Percentiles rank a stretch among this genome's conserved stretches.
Conservation (phyloP, 2,888 invertebrate genomes). For the Ophion ventricosus region DNA sequence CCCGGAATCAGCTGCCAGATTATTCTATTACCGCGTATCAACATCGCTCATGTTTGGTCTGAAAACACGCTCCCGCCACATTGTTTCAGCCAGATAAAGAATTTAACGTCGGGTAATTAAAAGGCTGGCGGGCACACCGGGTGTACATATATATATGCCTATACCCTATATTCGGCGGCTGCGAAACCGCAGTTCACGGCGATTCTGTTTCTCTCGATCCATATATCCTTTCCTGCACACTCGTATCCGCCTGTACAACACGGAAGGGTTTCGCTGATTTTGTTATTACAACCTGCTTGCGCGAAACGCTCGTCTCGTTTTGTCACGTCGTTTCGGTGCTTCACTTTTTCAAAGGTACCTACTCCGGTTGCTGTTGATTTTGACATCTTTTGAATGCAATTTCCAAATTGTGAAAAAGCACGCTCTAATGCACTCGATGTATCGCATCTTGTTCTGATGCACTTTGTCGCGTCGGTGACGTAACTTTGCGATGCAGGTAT, state of each 20-base stretch:
- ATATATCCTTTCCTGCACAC: conserved; percentile 5
- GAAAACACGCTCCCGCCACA: conserved; percentile 85
- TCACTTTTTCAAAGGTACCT: no score
- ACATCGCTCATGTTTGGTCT: conserved; percentile 88
- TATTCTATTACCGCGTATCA: conserved; percentile 89
- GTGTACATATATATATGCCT: conserved; percentile 8
- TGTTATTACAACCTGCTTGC: background rate
- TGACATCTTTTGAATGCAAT: no score
- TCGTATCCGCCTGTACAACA: background rate
- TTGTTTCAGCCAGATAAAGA: conserved; percentile 88
- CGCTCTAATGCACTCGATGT: no score
- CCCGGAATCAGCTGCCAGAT: conserved; percentile 86
- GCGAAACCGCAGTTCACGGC: conserved; percentile 6
- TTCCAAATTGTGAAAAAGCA: no score
- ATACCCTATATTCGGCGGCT: conserved; percentile 13
- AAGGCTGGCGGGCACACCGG: conserved; percentile 76
- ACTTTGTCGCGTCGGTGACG: no score
- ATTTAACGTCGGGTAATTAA: conserved; percentile 88
- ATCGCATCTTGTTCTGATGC: no score
- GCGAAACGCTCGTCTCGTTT: no score
- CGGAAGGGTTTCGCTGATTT: background rate
- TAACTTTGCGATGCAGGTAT: no score
- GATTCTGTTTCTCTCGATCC: conserved; percentile 8
- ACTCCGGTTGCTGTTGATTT: no score
- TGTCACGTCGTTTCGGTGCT: no score